Base-by-base conservation (phyloP, 2,888 invertebrate genomes). In the Dromius quadrimaculatus region DNA sequence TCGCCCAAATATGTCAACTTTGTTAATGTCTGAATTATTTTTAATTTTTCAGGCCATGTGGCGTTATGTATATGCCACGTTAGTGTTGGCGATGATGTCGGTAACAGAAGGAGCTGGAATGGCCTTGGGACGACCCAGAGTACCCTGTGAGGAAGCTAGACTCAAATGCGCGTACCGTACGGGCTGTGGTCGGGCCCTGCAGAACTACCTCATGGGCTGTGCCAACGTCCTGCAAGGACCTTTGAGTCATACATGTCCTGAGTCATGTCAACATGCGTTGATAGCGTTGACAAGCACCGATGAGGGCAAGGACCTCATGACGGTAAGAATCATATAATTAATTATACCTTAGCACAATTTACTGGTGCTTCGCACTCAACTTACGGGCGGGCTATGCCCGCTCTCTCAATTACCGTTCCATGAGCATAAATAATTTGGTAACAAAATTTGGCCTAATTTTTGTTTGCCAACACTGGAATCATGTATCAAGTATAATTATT, bases 231-330 rank as follows among this genome's bases (percentile, higher is more conserved):
- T 92, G 32, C 86, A 89, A 47, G 87, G 88, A 22, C 82, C 76
- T 68, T 78, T 71, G 75, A 79, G 80, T 73, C 82, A 74, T 73
- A 80, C 81, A 63, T 94, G 94, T 78, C 90, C 92, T 0, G 88
- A 89, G 76, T 84, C 86, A 61, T 94, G 94, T 80, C 89, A 90
- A 76, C 88, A 91, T 78, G 91, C 93, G 0, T 85, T 94, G 36
- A 91, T 93, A 43, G 92, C 93, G 0, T 85, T 94, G 43, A 91
- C 90, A 0, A 90, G 92, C 20, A 92, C 92, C 0, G 90, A 90
- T 62, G 92, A 93, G 79, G 93, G 93, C 62, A 88, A 91, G 77
- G 88, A 89, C 73, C 86, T 94, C 11, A 90, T 91, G 88, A 89
- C 87, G 79, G 92, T 92, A 80, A 43, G 59, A 22, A 15, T 1